phyloP scores from a whole-genome alignment of 2,797 vertebrate genomes.

The Falco novaeseelandiae region DNA sequence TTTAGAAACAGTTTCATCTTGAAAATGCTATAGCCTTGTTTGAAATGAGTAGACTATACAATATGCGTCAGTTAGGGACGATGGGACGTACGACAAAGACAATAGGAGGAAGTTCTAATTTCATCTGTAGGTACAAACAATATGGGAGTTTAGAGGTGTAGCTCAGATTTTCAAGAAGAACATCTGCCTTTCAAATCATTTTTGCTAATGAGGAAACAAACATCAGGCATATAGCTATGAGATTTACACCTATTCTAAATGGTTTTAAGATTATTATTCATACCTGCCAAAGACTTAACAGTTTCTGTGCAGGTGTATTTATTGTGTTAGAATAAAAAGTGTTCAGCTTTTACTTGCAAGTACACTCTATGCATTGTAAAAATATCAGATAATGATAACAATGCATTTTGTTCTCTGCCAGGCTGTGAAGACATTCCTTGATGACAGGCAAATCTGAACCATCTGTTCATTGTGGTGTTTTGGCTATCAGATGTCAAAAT shows the following conservation, averaged over 20 bases:
- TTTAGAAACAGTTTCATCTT: slow-evolving; percentile 42
- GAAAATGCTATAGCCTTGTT: slow-evolving; percentile 41
- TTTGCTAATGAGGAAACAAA: not conserved
- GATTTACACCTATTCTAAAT: not conserved
- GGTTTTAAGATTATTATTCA: not conserved
- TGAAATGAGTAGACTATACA: slow-evolving; percentile 37
- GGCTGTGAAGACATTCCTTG: fast-evolving
- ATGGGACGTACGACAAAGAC: slow-evolving; percentile 67
- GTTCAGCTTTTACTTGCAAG: not conserved
- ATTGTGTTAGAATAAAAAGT: not conserved
- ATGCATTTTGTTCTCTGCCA: not conserved
- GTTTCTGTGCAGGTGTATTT: not conserved
- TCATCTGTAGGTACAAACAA: slow-evolving; percentile 80
- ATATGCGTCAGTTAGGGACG: slow-evolving; percentile 77
- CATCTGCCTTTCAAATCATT: slow-evolving; percentile 75
- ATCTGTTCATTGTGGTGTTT: not conserved
- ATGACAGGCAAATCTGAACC: not conserved
- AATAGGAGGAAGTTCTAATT: slow-evolving; percentile 81
- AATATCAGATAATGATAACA: fast-evolving
- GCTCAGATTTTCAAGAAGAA: slow-evolving; percentile 49
- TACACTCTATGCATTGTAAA: not conserved
- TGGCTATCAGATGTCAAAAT: not conserved
- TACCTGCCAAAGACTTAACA: not conserved
- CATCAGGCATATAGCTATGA: not conserved
- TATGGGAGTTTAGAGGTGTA: slow-evolving; percentile 55